phyloP scores from a whole-genome alignment of 2,888 invertebrate species.

The Hirudinaria manillensis region DNA sequence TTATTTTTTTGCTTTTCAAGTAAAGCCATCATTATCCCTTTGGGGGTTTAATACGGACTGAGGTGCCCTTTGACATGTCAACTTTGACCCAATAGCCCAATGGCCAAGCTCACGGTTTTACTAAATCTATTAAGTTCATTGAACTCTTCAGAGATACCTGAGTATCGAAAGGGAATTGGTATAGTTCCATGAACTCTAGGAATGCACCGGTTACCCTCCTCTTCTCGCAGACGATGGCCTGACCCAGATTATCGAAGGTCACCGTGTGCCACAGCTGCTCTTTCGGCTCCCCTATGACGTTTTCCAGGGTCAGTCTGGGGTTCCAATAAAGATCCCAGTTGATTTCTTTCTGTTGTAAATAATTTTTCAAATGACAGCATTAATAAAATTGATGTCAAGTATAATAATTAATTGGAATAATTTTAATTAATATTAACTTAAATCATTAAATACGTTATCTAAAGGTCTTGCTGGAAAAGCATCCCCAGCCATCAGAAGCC shows the following conservation, averaged over 20 bases:
- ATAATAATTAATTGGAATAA: no score
- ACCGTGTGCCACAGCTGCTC: slow-evolving; percentile 17
- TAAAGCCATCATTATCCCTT: not conserved
- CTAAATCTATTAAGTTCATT: not conserved
- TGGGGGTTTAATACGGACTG: not conserved
- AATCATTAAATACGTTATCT: no score
- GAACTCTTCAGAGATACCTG: slow-evolving; percentile 17
- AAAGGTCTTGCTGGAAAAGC: no score
- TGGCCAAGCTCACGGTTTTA: not conserved
- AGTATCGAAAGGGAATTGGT: slow-evolving; percentile 34
- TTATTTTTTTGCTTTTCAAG: no score
- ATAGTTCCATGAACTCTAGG: slow-evolving; percentile 34
- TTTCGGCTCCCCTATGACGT: slow-evolving; percentile 22
- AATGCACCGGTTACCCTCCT: slow-evolving; percentile 24
- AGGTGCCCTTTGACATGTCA: not conserved
- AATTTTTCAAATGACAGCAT: no score
- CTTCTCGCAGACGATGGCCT: slow-evolving; percentile 40
- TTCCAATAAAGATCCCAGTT: slow-evolving; percentile 31
- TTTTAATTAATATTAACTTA: no score
- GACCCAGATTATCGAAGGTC: slow-evolving; percentile 18
- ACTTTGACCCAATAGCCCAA: not conserved
- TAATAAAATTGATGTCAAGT: no score
- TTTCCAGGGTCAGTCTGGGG: slow-evolving; percentile 23
- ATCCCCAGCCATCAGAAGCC: no score
- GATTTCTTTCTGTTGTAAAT: slow-evolving; percentile 10